A percentile compares a stretch with the other conserved stretches of the same genome.
phyloP scores from a whole-genome alignment of 2,888 invertebrate species.

The Drosophila merina region DNA sequence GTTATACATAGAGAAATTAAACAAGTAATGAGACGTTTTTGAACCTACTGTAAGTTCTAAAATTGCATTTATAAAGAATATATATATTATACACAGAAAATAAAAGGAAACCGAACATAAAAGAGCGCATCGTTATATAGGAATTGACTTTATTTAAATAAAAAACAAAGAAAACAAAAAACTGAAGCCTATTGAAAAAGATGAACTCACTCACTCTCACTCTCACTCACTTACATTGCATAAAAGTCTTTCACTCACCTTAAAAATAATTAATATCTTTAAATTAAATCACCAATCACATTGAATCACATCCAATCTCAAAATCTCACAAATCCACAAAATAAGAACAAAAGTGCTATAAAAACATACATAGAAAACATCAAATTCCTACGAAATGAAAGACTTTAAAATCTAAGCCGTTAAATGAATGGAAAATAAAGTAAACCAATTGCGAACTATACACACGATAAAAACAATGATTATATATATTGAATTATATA shows the following conservation, averaged over 20 bases:
- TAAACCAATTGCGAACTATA: slow-evolving; percentile 44
- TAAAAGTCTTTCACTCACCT: slow-evolving; percentile 15
- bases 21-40: slow-evolving; percentile 64
- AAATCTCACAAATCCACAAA: slow-evolving; percentile 34
- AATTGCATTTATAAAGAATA: slow-evolving; percentile 72
- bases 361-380: slow-evolving; percentile 67
- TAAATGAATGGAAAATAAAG: slow-evolving; percentile 60
- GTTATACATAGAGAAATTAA: slow-evolving; percentile 55
- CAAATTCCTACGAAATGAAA: slow-evolving; percentile 84
- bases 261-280: slow-evolving; percentile 53
- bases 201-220: slow-evolving; percentile 33
- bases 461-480: slow-evolving; percentile 44
- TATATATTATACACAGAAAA: slow-evolving; percentile 52
- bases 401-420: slow-evolving; percentile 80
- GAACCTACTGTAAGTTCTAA: slow-evolving; percentile 79
- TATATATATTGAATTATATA: slow-evolving; percentile 38
- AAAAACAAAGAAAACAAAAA: slow-evolving; percentile 24
- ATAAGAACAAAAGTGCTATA: slow-evolving; percentile 67
- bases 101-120: slow-evolving; percentile 36
- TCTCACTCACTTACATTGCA: slow-evolving; percentile 10
- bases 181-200: slow-evolving; percentile 47
- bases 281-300: slow-evolving; percentile 37
- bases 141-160: slow-evolving; percentile 70
- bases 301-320: slow-evolving; percentile 13
- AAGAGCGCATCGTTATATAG: slow-evolving; percentile 68